Conservation (phyloP, 2,113 vertebrate species). For the Eidolon helvum region DNA sequence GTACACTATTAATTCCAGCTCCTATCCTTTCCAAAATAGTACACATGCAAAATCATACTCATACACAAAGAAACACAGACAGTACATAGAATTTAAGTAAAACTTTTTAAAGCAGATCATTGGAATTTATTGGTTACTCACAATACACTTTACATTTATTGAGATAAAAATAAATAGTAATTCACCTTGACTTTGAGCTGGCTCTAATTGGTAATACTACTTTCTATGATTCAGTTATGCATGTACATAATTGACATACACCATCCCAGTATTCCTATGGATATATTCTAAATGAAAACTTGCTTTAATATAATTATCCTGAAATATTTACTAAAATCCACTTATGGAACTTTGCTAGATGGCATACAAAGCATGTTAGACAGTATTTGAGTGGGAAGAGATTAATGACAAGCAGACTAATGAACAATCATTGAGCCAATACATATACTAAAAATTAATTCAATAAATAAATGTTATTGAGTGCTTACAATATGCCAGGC, state of each 20-base stretch:
- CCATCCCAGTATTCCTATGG: neutral
- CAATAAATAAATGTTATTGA: neutral
- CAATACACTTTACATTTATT: conserved; percentile 26
- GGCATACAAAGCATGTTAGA: neutral
- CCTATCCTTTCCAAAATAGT: neutral
- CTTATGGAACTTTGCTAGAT: neutral
- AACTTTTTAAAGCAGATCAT: neutral
- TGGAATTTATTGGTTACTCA: neutral
- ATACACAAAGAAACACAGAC: neutral
- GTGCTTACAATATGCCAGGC: neutral
- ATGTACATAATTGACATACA: neutral
- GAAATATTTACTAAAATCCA: conserved; percentile 6
- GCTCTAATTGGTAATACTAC: neutral
- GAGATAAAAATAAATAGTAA: conserved; percentile 29
- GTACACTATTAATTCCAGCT: neutral
- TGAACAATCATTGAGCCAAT: neutral
- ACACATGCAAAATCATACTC: neutral
- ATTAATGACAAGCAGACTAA: neutral
- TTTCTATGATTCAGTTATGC: neutral
- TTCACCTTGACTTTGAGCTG: conserved; percentile 1
- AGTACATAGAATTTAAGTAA: conserved; percentile 31
- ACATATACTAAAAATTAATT: neutral
- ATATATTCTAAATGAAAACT: neutral
- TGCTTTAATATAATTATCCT: conserved; percentile 14
- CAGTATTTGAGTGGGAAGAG: neutral